phyloP scores from a whole-genome alignment of 2,113 vertebrate genomes.

The Orthonyx spaldingii region DNA sequence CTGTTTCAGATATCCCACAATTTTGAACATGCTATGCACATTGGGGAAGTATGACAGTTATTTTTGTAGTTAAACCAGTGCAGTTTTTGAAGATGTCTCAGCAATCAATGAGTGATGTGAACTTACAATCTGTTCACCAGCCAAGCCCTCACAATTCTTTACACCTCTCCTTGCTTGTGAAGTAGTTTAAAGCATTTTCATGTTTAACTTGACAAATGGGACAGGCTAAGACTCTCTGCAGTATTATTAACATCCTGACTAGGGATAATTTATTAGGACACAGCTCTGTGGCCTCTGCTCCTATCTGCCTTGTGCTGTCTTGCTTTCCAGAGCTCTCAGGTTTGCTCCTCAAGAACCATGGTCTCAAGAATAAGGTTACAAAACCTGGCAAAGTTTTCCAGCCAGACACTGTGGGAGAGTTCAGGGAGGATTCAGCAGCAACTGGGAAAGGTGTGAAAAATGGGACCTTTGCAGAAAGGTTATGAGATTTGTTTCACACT shows the following conservation, averaged over 20 bases:
- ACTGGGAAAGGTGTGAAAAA: conserved; percentile 33
- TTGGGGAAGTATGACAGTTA: background rate
- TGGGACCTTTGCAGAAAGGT: conserved; percentile 12
- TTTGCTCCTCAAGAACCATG: background rate
- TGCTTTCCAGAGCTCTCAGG: background rate
- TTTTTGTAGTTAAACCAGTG: background rate
- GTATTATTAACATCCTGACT: background rate
- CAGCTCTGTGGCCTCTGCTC: background rate
- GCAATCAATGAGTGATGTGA: background rate
- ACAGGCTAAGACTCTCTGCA: background rate
- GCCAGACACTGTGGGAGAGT: background rate
- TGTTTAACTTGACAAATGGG: background rate
- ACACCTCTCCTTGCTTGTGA: background rate
- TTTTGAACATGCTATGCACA: background rate
- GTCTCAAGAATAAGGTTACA: background rate
- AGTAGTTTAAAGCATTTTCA: background rate
- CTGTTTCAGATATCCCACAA: background rate
- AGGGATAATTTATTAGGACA: background rate
- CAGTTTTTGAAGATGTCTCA: background rate
- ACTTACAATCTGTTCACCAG: background rate
- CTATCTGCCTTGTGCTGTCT: background rate
- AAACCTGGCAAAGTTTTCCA: conserved; percentile 1
- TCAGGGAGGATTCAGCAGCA: background rate
- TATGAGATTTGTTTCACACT: conserved; percentile 15
- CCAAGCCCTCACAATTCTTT: background rate